Conservation (phyloP, 2,113 vertebrate genomes). For the Malurus alboscapulatus region DNA sequence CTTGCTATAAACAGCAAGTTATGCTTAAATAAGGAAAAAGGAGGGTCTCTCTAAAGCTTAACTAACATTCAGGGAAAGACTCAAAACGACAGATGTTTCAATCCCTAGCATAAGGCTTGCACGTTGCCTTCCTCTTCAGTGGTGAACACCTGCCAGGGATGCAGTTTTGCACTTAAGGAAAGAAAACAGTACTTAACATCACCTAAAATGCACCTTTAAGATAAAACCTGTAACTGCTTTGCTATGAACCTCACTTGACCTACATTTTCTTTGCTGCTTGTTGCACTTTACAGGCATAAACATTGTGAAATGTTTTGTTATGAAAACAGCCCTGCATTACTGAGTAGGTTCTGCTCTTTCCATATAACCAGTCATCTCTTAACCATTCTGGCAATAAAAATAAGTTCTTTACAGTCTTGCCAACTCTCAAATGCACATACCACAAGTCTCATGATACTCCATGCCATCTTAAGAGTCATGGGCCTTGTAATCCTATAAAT, state of each 20-base stretch:
- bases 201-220: neutral
- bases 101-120: neutral
- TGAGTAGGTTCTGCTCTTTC: neutral
- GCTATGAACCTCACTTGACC: neutral
- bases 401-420: conserved; percentile 21
- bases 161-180: neutral
- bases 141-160: neutral
- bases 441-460: conserved; percentile 23
- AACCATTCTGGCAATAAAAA: conserved; percentile 13
- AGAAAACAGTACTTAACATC: neutral
- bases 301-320: neutral
- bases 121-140: neutral
- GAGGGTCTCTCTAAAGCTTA: neutral
- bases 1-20: neutral
- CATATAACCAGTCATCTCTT: neutral
- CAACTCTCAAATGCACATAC: conserved; percentile 10
- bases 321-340: neutral
- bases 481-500: conserved; percentile 22
- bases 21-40: neutral
- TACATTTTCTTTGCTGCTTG: neutral
- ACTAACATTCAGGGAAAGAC: neutral
- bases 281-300: conserved; percentile 24
- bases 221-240: neutral
- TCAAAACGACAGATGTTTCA: neutral
- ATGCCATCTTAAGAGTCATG: conserved; percentile 9